Percentiles rank a stretch among this genome's conserved stretches.
Conservation (phyloP, 1,140 invertebrate species). For the Tetragnatha versicolor region DNA sequence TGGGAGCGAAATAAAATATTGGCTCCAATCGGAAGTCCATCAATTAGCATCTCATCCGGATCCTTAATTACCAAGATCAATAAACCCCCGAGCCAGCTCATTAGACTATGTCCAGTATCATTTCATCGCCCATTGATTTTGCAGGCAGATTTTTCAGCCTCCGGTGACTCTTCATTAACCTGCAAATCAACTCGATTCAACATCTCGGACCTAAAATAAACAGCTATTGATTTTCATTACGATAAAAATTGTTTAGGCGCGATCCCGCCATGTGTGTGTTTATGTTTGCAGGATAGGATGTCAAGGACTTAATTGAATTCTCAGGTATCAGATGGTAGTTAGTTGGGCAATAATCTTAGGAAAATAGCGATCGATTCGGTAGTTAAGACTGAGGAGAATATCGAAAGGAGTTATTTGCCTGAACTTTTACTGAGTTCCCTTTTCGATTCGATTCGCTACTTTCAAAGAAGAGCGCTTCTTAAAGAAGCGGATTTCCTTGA, state of each 20-base stretch:
- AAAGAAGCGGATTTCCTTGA: no score
- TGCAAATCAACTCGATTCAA: constrained; percentile 43
- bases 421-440: background rate
- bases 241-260: constrained; percentile 17
- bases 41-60: constrained; percentile 49
- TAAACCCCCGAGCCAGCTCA: constrained; percentile 47
- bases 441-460: background rate
- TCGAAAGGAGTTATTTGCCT: constrained; percentile 5
- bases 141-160: constrained; percentile 46
- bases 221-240: constrained; percentile 33
- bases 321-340: constrained; percentile 9
- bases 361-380: constrained; percentile 12
- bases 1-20: constrained; percentile 48
- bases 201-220: constrained; percentile 38
- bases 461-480: no score
- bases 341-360: constrained; percentile 9
- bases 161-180: constrained; percentile 46
- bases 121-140: constrained; percentile 51
- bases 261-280: constrained; percentile 5
- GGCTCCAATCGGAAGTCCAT: constrained; percentile 39
- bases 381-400: background rate
- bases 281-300: constrained; percentile 12
- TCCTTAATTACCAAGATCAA: constrained; percentile 52
- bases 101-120: constrained; percentile 52
- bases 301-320: constrained; percentile 29